Conservation (phyloP, 2,113 vertebrate species). For the Nipponia nippon region DNA sequence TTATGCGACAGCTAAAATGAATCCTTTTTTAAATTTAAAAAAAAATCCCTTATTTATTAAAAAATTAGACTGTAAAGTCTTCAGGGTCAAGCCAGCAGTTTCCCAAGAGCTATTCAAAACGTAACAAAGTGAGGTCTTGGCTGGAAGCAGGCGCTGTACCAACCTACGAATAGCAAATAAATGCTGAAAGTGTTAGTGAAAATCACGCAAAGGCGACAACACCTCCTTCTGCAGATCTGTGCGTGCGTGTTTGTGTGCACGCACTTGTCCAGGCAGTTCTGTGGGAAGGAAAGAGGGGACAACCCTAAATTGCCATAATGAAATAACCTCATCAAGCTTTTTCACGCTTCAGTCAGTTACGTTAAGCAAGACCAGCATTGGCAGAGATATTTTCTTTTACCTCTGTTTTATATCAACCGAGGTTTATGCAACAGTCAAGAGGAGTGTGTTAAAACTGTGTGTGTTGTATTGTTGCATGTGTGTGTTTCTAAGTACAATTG, state of each 20-base stretch:
- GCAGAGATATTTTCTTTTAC: neutral
- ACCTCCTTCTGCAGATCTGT: neutral
- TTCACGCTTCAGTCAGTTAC: neutral
- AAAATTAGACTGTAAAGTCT: conserved; percentile 9
- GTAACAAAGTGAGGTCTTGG: neutral
- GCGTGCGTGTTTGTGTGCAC: accelerated
- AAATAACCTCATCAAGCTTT: neutral
- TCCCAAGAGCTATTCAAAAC: neutral
- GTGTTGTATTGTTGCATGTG: neutral
- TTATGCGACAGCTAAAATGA: neutral
- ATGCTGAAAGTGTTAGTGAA: neutral
- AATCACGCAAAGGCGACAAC: neutral
- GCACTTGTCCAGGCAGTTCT: neutral
- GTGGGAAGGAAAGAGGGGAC: neutral
- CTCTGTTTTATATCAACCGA: neutral
- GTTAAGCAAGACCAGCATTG: neutral
- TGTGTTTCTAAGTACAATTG: neutral
- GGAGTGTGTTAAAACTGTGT: neutral
- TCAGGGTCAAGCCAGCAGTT: neutral
- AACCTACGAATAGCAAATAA: neutral
- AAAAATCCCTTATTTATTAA: conserved; percentile 21
- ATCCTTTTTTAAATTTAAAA: neutral
- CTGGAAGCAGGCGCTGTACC: neutral
- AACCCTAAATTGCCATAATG: neutral
- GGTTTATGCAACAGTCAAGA: neutral